Evolutionary conservation across 2,888 invertebrate genomes (phyloP).

Genomic region (Orchestes rusci): DNA sequence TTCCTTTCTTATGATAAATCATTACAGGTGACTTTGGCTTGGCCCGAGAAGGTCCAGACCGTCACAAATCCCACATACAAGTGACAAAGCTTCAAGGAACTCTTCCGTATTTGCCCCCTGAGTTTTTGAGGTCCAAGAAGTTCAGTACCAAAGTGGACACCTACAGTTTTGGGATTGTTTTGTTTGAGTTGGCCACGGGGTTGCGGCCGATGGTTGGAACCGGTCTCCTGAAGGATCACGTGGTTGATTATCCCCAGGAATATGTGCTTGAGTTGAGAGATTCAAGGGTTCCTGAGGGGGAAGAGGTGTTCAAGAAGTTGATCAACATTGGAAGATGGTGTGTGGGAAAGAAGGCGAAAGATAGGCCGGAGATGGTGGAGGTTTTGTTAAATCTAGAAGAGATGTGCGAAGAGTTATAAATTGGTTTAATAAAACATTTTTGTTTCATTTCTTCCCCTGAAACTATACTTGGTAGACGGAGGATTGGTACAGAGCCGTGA

Average conservation of each 20-base stretch:
- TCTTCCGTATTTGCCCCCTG: constrained; percentile 85
- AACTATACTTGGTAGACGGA: too few relatives aligned
- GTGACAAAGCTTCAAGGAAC: constrained; percentile 85
- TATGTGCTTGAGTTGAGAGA: constrained; percentile 46
- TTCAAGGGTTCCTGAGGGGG: constrained; percentile 42
- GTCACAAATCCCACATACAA: constrained; percentile 56
- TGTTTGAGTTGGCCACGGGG: constrained; percentile 74
- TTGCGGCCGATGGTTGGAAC: constrained; percentile 52
- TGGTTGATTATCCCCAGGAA: constrained; percentile 45
- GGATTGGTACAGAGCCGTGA: too few relatives aligned
- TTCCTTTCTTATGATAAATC: too few relatives aligned
- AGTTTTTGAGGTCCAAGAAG: constrained; percentile 69
- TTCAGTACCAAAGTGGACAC: constrained; percentile 90
- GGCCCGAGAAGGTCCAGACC: constrained; percentile 68
- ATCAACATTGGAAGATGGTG: constrained; percentile 63
- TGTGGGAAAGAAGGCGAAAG: constrained; percentile 53
- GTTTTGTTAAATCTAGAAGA: constrained; percentile 45
- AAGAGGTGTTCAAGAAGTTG: constrained; percentile 51
- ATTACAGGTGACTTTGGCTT: constrained; percentile 88
- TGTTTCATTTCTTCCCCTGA: too few relatives aligned
- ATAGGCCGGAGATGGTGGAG: constrained; percentile 70
- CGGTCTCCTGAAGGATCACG: constrained; percentile 50
- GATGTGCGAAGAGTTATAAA: too few relatives aligned
- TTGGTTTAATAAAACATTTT: too few relatives aligned
- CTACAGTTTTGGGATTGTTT: constrained; percentile 86